Percentiles rank a stretch among this genome's conserved stretches.
phyloP scores from a whole-genome alignment of 1,140 invertebrate genomes.

The Paramacrobiotus metropolitanus region DNA sequence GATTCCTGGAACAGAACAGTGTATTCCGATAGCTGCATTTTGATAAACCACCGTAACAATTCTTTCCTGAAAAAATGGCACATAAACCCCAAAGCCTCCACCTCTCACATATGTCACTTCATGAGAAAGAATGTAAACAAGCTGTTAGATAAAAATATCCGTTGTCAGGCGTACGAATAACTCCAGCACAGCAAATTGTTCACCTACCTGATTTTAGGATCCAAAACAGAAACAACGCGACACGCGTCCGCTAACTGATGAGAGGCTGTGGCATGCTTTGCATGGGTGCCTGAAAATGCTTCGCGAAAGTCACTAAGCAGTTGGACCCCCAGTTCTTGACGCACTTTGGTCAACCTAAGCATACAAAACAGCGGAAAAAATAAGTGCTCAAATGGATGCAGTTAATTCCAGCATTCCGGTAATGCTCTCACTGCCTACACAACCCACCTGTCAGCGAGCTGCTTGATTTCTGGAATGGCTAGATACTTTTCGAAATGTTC shows the following conservation, averaged over 20 bases:
- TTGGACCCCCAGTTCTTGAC: conserved; percentile 58
- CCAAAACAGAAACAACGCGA: conserved; percentile 66
- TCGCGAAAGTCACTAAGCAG: conserved; percentile 82
- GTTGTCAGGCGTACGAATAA: not conserved
- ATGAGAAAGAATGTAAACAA: too few species aligned
- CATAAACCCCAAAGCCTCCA: not conserved
- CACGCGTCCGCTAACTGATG: conserved; percentile 70
- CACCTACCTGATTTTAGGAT: conserved; percentile 55
- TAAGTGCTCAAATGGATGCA: not conserved
- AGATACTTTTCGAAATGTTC: conserved; percentile 60
- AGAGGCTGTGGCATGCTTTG: conserved; percentile 39
- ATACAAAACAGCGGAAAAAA: conserved; percentile 13
- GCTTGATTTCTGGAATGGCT: conserved; percentile 60
- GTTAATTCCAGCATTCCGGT: not conserved
- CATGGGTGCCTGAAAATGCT: conserved; percentile 52
- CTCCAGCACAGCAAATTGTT: conserved; percentile 6
- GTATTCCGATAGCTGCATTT: conserved; percentile 71
- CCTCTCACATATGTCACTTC: too few species aligned
- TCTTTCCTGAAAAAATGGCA: conserved; percentile 24
- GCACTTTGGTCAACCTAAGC: conserved; percentile 55
- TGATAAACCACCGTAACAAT: conserved; percentile 72
- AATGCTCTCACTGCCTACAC: not conserved
- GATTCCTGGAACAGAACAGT: conserved; percentile 73
- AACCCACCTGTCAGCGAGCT: conserved; percentile 43
- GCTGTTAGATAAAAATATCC: too few species aligned